Base-by-base conservation (phyloP, 2,113 vertebrate genomes). In the Salvelinus fontinalis region DNA sequence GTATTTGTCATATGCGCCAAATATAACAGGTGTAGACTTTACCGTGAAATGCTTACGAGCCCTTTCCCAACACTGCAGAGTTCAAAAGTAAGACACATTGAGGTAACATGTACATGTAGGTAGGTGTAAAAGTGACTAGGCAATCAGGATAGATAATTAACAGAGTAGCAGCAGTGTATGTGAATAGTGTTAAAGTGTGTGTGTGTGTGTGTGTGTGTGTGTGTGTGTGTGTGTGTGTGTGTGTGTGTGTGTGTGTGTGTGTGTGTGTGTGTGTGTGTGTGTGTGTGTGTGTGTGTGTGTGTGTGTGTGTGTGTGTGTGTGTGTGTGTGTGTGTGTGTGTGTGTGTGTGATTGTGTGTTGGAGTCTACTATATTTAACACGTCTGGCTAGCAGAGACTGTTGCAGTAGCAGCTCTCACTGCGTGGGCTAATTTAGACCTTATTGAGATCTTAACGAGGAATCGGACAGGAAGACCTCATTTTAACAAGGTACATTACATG, bases 331-430 rank as follows among this genome's bases (percentile, higher is more conserved):
- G 29, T 34, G 31, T 34, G 31, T 34, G 31, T 34, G 31, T 34
- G 31, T 65, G 62, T 65, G 20, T 69, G 69, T 24, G 68, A n/a
- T 39, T 70, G 68, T 60, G 0, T 18, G 71, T 60, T 29, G 75
- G 70, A 70, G 18, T 20, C 27, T 49, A 75, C 79, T 81, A 73
- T 82, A 85, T 79, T 85, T 77, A 85, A 81, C 75, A 44, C 3
- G 74, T 74, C 70, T 79, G 65, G 64, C 71, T 75, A 44, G 62
- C 29, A 79, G 74, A 78, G 20, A 34, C 39, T 9, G 39, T 9
- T 9, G 48, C 59, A 73, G 70, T 34, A 48, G 62, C 48, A 75
- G 70, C 77, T 89, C 73, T 39, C 20, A 66, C 87, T 84, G 79
- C 83, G 80, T 34, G 29, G 3, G 67, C 67, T 84, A 71, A 69